phyloP scores from a whole-genome alignment of 64 coral and sea anemone genomes.

The Platygyra sinensis region DNA sequence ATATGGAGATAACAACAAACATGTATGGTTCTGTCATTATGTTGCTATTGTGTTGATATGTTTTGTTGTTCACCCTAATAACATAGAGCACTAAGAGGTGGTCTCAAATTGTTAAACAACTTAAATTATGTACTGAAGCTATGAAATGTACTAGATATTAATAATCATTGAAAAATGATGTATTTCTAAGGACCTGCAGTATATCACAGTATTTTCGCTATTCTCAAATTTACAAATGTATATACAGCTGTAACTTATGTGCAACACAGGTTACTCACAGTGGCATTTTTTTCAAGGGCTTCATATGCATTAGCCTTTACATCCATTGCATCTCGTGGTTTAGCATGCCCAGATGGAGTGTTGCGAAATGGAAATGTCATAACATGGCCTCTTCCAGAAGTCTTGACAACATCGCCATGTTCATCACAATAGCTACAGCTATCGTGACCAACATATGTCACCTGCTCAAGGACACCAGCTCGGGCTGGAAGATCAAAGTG shows the following conservation, averaged over 20 bases:
- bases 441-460: slow-evolving; percentile 40
- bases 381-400: slow-evolving; percentile 32
- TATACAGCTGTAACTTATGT: too few relatives aligned
- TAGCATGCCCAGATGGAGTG: slow-evolving; percentile 44
- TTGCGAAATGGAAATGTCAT: slow-evolving; percentile 61
- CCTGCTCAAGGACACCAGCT: slow-evolving; percentile 52
- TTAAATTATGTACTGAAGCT: not conserved
- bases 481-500: slow-evolving; percentile 73
- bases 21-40: too few relatives aligned
- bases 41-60: slow-evolving; percentile 2
- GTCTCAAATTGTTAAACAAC: not conserved
- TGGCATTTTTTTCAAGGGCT: slow-evolving; percentile 35
- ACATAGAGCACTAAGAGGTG: not conserved
- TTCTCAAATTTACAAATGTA: too few relatives aligned
- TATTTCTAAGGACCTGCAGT: too few relatives aligned
- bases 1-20: too few relatives aligned
- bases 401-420: slow-evolving; percentile 35
- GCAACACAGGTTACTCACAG: slow-evolving; percentile 48
- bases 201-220: too few relatives aligned
- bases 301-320: not conserved
- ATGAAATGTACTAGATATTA: too few relatives aligned
- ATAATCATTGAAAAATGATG: too few relatives aligned
- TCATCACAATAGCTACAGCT: slow-evolving; percentile 60
- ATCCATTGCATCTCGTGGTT: slow-evolving; percentile 15
- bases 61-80: too few relatives aligned